Evolutionary conservation across 2,888 invertebrate genomes (phyloP), one percentile per base, ranked within the genome.

Genomic region (Plagiodera versicolora): DNA sequence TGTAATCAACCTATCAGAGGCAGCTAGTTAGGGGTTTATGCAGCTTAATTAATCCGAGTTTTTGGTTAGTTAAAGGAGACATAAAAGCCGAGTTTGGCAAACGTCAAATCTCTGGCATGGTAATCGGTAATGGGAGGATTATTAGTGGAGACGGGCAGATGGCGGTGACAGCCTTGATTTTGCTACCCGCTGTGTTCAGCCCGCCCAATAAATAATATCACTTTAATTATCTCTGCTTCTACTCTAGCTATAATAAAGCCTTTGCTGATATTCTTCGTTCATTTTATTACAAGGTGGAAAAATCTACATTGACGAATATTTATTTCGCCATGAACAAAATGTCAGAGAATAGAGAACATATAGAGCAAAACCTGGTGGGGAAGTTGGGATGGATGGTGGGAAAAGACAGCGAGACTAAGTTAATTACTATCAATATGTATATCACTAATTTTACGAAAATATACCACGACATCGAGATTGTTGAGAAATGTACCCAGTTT

Each of bases 111-210:
- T 70, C 48, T 47, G 54, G 69, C 75, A 75, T 74, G 74, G 75
- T 76, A 75, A 77, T 74, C 74, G 73, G 74, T 77, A 77, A 77
- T 76, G 75, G 76, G 77, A 74, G 74, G 75, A 75, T 75, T 76
- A 77, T 77, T 77, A 77, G 73, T 70, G 72, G 39, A 39, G 10
- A 39, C 65, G 70, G 70, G 67, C 77, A 75, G 74, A 71, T 77
- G 77, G 68, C 57, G 66, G 66, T 75, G 77, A 75, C 77, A 74
- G 73, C 66, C 48, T 63, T 65, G 67, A 72, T 69, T 70, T 67
- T 60, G 67, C 51, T 69, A 67, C 75, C 75, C 64, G 74, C 70
- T 67, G 74, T 30, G 74, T 61, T 60, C 64, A 67, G 64, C 63
- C 65, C 60, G 60, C 60, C 64, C 62, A 61, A 67, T 67, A 63